These are phyloP conservation scores for Philypnodon macrostomus DNA, from an alignment of 2,797 vertebrate species.

Conservation along the genomic window DNA sequence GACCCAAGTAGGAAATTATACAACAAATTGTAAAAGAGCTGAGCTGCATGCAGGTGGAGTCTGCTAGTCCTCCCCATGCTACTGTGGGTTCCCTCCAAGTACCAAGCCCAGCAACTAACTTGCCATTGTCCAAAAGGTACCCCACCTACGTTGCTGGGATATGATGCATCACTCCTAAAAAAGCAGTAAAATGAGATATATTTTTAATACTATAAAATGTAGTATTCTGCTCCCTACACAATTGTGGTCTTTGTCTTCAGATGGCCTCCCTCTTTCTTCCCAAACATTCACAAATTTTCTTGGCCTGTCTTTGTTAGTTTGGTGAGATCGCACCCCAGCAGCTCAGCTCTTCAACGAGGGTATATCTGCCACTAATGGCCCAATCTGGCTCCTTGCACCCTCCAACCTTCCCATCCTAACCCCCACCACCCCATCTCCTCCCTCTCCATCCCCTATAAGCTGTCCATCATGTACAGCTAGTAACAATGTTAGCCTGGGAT, in stretches of 20 bases:
- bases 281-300: conserved; percentile 29
- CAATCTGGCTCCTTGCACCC: conserved; percentile 51
- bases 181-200: too few relatives aligned
- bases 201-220: too few relatives aligned
- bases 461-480: conserved; percentile 43
- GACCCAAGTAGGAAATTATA: conserved; percentile 22
- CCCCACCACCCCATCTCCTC: conserved; percentile 5
- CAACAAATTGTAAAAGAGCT: conserved; percentile 23
- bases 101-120: too few relatives aligned
- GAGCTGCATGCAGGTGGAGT: conserved; percentile 15
- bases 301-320: conserved; percentile 42
- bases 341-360: conserved; percentile 54
- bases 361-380: conserved; percentile 56
- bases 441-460: conserved; percentile 19
- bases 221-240: conserved; percentile 9
- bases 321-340: conserved; percentile 69
- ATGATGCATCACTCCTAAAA: too few relatives aligned
- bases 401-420: conserved; percentile 15
- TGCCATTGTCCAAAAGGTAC: too few relatives aligned
- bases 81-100: too few relatives aligned
- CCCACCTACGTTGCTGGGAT: too few relatives aligned
- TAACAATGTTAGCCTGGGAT: conserved; percentile 31
- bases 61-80: too few relatives aligned
- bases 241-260: conserved; percentile 16
- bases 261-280: conserved; percentile 23